Base-by-base conservation (phyloP, 2,797 vertebrate species). In the Morus bassanus region DNA sequence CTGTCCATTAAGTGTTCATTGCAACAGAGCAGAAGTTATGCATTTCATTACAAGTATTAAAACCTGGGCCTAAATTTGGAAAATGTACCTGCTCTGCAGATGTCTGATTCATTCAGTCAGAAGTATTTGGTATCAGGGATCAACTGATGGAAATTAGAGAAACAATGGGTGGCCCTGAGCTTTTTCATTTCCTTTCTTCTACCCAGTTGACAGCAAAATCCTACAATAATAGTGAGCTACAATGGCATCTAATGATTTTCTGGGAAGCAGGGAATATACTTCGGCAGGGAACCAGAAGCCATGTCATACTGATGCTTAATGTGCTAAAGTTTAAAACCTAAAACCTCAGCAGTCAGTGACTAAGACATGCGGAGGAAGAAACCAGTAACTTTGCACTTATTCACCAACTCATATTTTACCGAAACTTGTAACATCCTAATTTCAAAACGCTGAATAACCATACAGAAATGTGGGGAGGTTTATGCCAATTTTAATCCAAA, bases 231-330 rank as follows among this genome's bases (percentile, higher is more conserved):
- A 48, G 33, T 70, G 57, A 85, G 67, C n/a, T 91, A 67, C 85
- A 79, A 67, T 65, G 81, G 39, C n/a, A 84, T 67, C 79, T 84
- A 87, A 73, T 68, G 80, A 72, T 93, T 95, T 89, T 94, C 53
- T 95, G 67, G 43, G 74, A 89, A 87, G 86, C 67, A 81, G 54
- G 57, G 91, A 90, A 86, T 67, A 25, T 9, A 35, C 50, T 93
- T 75, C 51, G 2, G 43, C 72, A 68, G 85, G 83, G 80, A 87
- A 70, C 25, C 70, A 90, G 83, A 85, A 94, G 60, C 33, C 28
- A 11, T 25, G 39, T 78, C 79, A 65, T 33, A 39, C 35, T 63
- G 50, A 72, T 91, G 39, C 31, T 85, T 92, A 79, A 45, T 61
- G 25, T 78, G 53, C 39, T 72, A 8, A 65, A 68, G 68, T 77